These are phyloP conservation scores for Nymphalis io DNA, from an alignment of 1,140 invertebrate species.

Conservation along the genomic window DNA sequence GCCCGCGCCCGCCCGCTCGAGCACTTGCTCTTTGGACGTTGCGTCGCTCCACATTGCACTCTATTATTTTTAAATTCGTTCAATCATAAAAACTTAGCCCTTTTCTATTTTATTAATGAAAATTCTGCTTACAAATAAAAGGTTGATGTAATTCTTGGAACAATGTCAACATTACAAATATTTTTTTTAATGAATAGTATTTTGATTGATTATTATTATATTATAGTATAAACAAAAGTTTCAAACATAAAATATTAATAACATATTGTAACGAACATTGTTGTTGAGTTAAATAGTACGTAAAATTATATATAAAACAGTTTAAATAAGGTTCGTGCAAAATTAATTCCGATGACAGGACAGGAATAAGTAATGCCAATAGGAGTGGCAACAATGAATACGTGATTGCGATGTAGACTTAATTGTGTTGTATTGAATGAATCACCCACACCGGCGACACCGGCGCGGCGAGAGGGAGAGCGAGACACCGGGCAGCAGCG, in stretches of 20 bases:
- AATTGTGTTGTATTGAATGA: slow-evolving; percentile 23
- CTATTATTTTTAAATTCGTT: slow-evolving; percentile 2
- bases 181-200: no score
- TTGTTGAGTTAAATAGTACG: slow-evolving; percentile 2
- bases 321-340: slow-evolving; percentile 25
- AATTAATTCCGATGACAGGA: slow-evolving; percentile 29
- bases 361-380: slow-evolving; percentile 24
- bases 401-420: slow-evolving; percentile 9
- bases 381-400: slow-evolving; percentile 22
- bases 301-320: slow-evolving; percentile 19
- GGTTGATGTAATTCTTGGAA: no score
- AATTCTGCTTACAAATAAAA: no score
- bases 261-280: background rate
- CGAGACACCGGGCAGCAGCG: no score
- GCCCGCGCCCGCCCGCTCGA: slow-evolving; percentile 8
- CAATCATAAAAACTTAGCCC: background rate
- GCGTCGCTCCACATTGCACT: slow-evolving; percentile 8
- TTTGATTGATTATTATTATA: no score
- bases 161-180: no score
- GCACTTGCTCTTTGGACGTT: background rate
- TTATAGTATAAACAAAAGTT: no score
- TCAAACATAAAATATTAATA: no score
- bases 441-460: slow-evolving; percentile 12
- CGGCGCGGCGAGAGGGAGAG: background rate
- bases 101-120: background rate